These are phyloP conservation scores for Mantis religiosa DNA, from an alignment of 2,888 invertebrate species.

Conservation along the genomic window DNA sequence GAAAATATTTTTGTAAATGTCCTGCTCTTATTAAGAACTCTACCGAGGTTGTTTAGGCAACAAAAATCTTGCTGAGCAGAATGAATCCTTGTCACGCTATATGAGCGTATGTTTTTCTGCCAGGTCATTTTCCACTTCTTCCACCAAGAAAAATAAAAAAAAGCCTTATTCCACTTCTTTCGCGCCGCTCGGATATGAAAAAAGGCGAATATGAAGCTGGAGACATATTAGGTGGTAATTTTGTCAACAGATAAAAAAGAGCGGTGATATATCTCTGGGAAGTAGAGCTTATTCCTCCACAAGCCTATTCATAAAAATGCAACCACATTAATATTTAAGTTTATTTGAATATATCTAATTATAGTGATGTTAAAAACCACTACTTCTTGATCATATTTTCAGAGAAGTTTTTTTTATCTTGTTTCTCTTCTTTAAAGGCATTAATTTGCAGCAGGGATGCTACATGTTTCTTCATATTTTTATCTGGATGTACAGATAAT, in stretches of 20 bases:
- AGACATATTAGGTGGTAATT: not conserved
- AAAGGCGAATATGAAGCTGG: not conserved
- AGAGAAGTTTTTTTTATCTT: too few species aligned
- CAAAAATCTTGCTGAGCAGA: not conserved
- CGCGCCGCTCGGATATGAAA: not conserved
- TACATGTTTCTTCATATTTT: too few species aligned
- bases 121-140: not conserved
- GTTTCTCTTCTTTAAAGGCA: too few species aligned
- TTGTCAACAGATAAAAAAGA: not conserved
- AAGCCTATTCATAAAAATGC: not conserved
- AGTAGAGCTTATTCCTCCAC: not conserved
- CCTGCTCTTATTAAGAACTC: not conserved
- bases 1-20: not conserved
- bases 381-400: too few species aligned
- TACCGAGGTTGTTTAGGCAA: not conserved
- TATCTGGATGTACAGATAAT: too few species aligned
- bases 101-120: not conserved
- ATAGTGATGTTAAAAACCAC: too few species aligned
- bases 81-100: not conserved
- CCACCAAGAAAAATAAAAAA: not conserved
- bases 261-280: not conserved
- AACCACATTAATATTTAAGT: too few species aligned
- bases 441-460: too few species aligned
- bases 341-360: too few species aligned
- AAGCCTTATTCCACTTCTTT: not conserved